These are phyloP conservation scores for Hypselothyrea guttata DNA, from an alignment of 2,888 invertebrate species.

Conservation along the genomic window DNA sequence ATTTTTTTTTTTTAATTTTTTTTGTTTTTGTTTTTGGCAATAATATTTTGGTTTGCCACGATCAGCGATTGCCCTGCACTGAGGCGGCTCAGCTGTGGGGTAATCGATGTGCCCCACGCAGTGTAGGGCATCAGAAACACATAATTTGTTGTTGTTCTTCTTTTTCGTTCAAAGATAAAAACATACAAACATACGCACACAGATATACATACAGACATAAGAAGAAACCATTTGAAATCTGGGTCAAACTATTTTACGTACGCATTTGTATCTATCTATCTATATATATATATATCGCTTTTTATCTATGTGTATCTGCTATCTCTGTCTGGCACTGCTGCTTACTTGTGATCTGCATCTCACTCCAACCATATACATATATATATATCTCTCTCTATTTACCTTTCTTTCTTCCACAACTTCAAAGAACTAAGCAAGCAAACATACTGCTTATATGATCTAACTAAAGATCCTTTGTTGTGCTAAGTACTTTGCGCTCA, in stretches of 20 bases:
- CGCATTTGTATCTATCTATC: conserved; percentile 4
- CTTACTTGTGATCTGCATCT: neutral
- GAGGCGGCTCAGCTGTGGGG: conserved; percentile 9
- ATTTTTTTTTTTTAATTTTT: neutral
- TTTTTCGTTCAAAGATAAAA: conserved; percentile 30
- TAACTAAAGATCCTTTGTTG: conserved; percentile 45
- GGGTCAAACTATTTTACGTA: conserved; percentile 73
- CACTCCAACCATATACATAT: too few relatives aligned
- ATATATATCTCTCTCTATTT: neutral
- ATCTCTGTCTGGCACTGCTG: neutral
- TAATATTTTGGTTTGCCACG: conserved; percentile 17
- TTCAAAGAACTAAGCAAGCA: conserved; percentile 19
- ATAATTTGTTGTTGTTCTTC: conserved; percentile 13
- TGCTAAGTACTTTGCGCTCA: conserved; percentile 22
- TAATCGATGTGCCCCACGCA: neutral
- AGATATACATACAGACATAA: conserved; percentile 23
- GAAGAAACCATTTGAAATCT: conserved; percentile 62
- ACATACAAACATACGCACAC: conserved; percentile 9
- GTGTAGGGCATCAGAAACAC: conserved; percentile 37
- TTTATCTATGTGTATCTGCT: too few relatives aligned
- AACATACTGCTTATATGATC: conserved; percentile 16
- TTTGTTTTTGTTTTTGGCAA: conserved; percentile 23
- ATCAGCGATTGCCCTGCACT: conserved; percentile 5
- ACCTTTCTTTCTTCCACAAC: neutral
- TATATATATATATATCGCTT: neutral